phyloP scores from a whole-genome alignment of 2,113 vertebrate genomes.

The Dendropsophus ebraccatus region DNA sequence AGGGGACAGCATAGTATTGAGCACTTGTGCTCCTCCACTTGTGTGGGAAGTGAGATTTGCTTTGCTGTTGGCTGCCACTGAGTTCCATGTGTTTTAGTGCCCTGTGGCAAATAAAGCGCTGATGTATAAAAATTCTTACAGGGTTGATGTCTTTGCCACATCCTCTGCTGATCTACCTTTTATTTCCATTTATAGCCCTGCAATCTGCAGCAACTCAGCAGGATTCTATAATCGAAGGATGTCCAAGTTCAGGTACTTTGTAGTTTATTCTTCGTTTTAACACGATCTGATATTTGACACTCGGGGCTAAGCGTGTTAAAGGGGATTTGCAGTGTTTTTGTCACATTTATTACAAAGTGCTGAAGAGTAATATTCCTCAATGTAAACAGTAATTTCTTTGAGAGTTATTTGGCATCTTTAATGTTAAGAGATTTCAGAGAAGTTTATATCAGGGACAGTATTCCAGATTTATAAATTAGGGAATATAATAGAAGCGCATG shows the following conservation, averaged over 20 bases:
- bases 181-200: slow-evolving; percentile 75
- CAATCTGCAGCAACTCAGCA: slow-evolving; percentile 78
- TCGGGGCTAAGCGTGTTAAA: slow-evolving; percentile 9
- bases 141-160: slow-evolving; percentile 30
- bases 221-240: slow-evolving; percentile 80
- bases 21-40: slow-evolving; percentile 39
- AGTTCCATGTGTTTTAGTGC: slow-evolving; percentile 25
- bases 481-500: not conserved
- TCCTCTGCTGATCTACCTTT: slow-evolving; percentile 64
- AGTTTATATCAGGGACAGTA: not conserved
- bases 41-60: slow-evolving; percentile 26
- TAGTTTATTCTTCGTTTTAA: not conserved
- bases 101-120: slow-evolving; percentile 40
- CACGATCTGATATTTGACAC: slow-evolving; percentile 10
- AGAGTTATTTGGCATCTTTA: not conserved
- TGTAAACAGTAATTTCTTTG: not conserved
- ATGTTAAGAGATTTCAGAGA: not conserved
- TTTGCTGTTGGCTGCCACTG: not conserved
- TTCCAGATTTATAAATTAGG: not conserved
- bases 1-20: not conserved
- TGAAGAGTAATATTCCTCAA: not conserved
- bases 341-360: not conserved
- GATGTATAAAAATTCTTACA: slow-evolving; percentile 38
- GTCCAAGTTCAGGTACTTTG: slow-evolving; percentile 80
- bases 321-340: slow-evolving; percentile 2